Evolutionary conservation across 2,113 vertebrate genomes (phyloP), one percentile per base, ranked within the genome.

Genomic region (Lasiurus cinereus): DNA sequence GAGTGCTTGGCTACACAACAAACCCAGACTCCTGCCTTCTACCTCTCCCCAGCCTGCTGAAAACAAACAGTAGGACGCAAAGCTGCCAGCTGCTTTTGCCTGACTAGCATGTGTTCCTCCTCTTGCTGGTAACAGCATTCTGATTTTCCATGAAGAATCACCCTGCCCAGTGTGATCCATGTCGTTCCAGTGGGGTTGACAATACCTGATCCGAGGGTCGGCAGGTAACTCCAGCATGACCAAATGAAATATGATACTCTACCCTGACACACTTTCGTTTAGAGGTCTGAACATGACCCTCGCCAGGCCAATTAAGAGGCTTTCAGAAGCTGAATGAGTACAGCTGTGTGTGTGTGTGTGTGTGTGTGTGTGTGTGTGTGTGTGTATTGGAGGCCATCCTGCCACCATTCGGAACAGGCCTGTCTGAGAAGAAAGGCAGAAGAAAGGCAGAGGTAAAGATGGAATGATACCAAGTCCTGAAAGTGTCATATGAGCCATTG

Each of bases 401-500:
- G 54, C 62, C 83, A 80, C 59, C 50, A 46, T 8, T 83, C 2
- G 13, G 48, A 85, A 13, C 39, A 62, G 46, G 66, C 24, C 39
- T 83, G 22, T 48, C 70, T 56, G 33, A 87, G 79, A 95, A 94
- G 39, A 62, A 83, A 88, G 88, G 36, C 70, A 87, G 79, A 95
- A 94, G 39, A 62, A 83, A 88, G 88, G 36, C 70, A 90, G 74
- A 74, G 19, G 72, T 18, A 83, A 87, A 73, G 52, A 92, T 4
- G 22, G 52, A 88, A 74, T 27, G 18, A 83, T 77, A 92, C 62
- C 50, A 87, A 80, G 48, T 48, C 91, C 31, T 56, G 11, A 93
- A 67, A 70, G 62, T 3, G 1, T 8, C 64, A 80, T 6, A 16
- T 21, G 31, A 69, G 22, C 24, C 48, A 74, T 29, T 36, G 8